Evolutionary conservation across 2,888 invertebrate species (phyloP).

Genomic region (Theretra japonica): DNA sequence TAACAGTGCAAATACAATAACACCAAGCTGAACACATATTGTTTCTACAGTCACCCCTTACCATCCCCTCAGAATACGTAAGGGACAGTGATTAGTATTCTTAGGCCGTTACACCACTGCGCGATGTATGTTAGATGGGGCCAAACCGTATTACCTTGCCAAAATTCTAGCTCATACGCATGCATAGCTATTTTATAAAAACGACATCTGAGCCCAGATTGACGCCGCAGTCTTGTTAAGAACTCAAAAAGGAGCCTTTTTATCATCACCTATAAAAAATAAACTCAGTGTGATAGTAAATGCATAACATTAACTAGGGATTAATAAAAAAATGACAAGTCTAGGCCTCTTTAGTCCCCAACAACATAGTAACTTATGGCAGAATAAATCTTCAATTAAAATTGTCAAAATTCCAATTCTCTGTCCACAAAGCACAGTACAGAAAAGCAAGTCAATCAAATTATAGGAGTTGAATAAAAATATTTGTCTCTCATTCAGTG

Average conservation of each 20-base stretch:
- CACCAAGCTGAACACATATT: background rate
- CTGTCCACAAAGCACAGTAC: background rate
- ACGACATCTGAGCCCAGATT: no score
- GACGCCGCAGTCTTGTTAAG: no score
- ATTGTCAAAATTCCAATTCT: background rate
- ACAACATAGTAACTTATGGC: no score
- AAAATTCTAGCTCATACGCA: background rate
- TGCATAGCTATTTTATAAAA: no score
- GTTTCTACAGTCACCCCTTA: background rate
- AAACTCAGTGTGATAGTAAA: no score
- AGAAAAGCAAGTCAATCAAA: constrained; percentile 6
- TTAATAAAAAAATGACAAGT: no score
- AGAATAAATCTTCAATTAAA: background rate
- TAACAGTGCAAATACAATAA: background rate
- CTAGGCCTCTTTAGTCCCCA: no score
- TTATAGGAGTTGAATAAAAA: constrained; percentile 9
- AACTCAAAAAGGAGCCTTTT: no score
- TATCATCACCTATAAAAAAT: no score
- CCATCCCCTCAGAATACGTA: background rate
- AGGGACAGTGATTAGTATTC: background rate
- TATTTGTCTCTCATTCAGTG: constrained; percentile 8
- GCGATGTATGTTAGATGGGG: background rate
- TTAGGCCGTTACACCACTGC: background rate
- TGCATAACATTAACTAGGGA: no score
- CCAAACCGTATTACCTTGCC: background rate